Evolutionary conservation across 2,888 invertebrate species (phyloP), one percentile per base, ranked within the genome.

Genomic region (Dynastes hyllus): DNA sequence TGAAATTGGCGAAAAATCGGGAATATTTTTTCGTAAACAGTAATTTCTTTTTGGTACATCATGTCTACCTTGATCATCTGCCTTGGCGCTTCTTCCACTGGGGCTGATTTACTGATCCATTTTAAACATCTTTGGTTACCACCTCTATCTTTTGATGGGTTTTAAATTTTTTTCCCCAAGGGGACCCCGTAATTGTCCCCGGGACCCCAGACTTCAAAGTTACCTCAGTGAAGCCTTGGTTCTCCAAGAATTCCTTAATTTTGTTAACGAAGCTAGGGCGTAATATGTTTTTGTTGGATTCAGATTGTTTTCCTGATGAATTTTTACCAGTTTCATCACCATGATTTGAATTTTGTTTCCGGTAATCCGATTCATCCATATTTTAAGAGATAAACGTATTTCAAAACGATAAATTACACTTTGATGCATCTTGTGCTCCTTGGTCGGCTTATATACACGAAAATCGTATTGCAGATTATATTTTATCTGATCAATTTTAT

Each of bases 71-170:
- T 13, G n/a, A 40, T 66, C 4, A 40, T 13, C 16, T 66, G 11
- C 40, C 66, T 66, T 16, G n/a, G n/a, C 3, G n/a, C 13, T n/a
- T 66, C 66, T 16, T 66, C 37, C 8, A 16, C 45, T 9, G 40
- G 66, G 9, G 66, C 13, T 8, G 66, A 40, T 40, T 66, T 66
- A 6, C 66, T 32, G n/a, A 66, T 66, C 66, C 45, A 66, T 16
- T 40, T 66, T 5, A 66, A 40, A 32, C 8, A 5, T 22, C 9
- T 40, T 40, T 16, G 9, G 16, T 66, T 37, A 13, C 66, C 66
- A 3, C 40, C 16, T 8, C 6, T 16, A 5, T 32, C 40, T 37
- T 2, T 40, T 5, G 40, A 6, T 66, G n/a, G 32, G 45, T 13
- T 8, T 40, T n/a, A 6, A 66, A n/a, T n/a, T n/a, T n/a, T n/a